Base-by-base conservation (phyloP, 2,797 vertebrate genomes). In the Ptychobarbus kaznakovi region DNA sequence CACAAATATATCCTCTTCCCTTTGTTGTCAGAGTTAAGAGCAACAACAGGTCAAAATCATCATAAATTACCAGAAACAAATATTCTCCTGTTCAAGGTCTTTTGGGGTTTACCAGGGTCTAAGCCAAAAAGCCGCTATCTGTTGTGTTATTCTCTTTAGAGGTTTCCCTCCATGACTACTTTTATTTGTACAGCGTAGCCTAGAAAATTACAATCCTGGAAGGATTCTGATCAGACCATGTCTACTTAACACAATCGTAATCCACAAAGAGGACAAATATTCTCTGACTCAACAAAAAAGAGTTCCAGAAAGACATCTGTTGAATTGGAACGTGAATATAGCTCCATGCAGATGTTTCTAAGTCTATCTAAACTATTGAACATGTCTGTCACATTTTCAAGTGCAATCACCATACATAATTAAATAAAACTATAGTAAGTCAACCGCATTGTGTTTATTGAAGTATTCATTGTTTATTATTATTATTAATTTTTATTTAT, bases 1-100 rank as follows among this genome's bases (percentile, higher is more conserved):
- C 90, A 92, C 80, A 18, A 35, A 80, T 75, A 87, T 86, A 85
- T 90, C 89, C 87, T 16, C 12, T 92, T 91, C 86, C 85, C 61
- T 82, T 91, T 91, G 90, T 92, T 87, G 82, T 85, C 75, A 66
- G 32, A 58, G 80, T 40, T 65, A 56, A 83, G 25, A 56, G 22
- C 38, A 32, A 83, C 81, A 86, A 56, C 61, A 69, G 81, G 40
- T 72, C 66, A 72, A 82, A 74, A 28, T 79, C 76, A 49, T 69
- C 61, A 51, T 86, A 80, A 80, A 86, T 86, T 70, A 82, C 63
- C 32, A 16, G 51, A 70, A 86, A 66, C 51, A 70, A 77, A 51
- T 16, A n/a, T 40, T 77, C 58, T 61, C 38, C 78, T 20, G 53
- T 76, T 82, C 42, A 76, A 82, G 53, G 70, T 75, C 63, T 70